These are phyloP conservation scores for Phainopepla nitens DNA, from an alignment of 2,113 vertebrate species.

Conservation along the genomic window DNA sequence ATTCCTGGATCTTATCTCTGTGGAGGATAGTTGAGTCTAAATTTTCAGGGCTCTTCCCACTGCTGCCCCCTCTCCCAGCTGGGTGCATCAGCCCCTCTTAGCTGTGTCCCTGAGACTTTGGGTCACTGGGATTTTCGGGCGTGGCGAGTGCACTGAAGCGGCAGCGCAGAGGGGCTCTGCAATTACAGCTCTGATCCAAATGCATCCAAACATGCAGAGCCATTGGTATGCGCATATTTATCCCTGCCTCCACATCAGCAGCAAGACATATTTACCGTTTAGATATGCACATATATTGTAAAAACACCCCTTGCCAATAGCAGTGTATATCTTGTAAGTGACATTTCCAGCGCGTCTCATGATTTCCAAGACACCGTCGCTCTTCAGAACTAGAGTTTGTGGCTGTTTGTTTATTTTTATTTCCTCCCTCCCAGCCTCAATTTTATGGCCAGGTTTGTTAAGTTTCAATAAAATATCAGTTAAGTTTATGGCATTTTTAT, in stretches of 20 bases:
- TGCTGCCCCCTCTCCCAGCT: not conserved
- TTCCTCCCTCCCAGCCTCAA: not conserved
- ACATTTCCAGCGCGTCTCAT: conserved; percentile 4
- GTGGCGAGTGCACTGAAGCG: conserved; percentile 12
- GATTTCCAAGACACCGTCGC: conserved; percentile 12
- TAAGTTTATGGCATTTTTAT: conserved; percentile 10
- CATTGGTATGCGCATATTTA: conserved; percentile 69
- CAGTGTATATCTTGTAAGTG: conserved; percentile 45
- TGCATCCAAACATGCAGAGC: conserved; percentile 15
- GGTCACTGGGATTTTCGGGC: not conserved
- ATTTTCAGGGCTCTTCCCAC: not conserved
- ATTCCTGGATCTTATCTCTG: not conserved
- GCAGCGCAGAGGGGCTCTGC: not conserved
- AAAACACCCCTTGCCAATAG: conserved; percentile 51
- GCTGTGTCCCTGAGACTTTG: not conserved
- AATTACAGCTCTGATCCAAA: conserved; percentile 48
- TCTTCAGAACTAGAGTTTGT: not conserved
- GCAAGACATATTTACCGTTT: conserved; percentile 41
- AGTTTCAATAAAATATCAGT: not conserved
- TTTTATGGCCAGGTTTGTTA: conserved; percentile 12
- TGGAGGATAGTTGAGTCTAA: not conserved
- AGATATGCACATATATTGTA: conserved; percentile 61
- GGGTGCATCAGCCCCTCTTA: not conserved
- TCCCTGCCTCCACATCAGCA: conserved; percentile 30
- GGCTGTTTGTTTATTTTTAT: conserved; percentile 33